Conservation (phyloP, 2,113 vertebrate species). For the Neolamprologus ventralis region DNA sequence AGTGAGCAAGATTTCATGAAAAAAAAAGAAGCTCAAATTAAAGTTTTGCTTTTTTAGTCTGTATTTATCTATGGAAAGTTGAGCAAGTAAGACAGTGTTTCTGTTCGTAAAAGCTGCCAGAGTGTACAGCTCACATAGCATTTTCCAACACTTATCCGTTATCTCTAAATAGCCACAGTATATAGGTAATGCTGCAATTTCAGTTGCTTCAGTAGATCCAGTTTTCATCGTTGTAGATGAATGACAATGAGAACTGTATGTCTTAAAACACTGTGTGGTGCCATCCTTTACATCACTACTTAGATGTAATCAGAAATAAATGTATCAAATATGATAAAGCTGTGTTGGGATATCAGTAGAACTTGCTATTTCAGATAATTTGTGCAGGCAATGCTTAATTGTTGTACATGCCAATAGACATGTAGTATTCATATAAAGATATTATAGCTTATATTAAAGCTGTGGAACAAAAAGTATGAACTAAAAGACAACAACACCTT, state of each 20-base stretch:
- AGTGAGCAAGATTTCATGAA: slow-evolving; percentile 25
- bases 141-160: not conserved
- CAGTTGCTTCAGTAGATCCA: not conserved
- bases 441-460: not conserved
- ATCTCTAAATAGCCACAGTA: not conserved
- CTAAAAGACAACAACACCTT: not conserved
- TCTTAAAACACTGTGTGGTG: not conserved
- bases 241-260: not conserved
- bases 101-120: not conserved
- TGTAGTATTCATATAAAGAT: not conserved
- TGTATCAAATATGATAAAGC: not conserved
- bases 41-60: not conserved
- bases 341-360: not conserved
- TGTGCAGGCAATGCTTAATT: not conserved
- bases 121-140: not conserved
- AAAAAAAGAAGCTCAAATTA: not conserved
- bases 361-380: not conserved
- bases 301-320: not conserved
- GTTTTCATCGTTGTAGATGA: not conserved
- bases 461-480: not conserved
- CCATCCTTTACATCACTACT: not conserved
- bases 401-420: not conserved
- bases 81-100: not conserved
- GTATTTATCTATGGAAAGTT: not conserved
- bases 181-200: not conserved